Evolutionary conservation across 2,113 vertebrate species (phyloP), one percentile per base, ranked within the genome.

Genomic region (Chitala chitala): DNA sequence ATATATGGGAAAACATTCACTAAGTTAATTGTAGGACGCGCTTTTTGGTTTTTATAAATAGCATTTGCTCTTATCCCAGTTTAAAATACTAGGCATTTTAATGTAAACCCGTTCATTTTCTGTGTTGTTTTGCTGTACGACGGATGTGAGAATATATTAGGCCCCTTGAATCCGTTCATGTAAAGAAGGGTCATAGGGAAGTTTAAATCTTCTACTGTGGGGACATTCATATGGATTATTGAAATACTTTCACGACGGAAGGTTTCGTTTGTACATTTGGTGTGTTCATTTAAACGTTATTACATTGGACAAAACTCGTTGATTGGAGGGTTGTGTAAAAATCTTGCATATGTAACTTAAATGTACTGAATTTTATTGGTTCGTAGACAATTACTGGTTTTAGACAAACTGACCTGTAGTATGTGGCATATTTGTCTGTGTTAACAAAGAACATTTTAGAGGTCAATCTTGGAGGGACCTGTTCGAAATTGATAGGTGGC

Each of bases 401-500:
- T 33, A 26, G 9, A 6, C 22, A 59, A 15, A 17, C 56, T 13
- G 17, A 12, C 5, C 5, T 12, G 44, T 6, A 6, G 44, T 46
- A n/a, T 31, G 29, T 17, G 12, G 58, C 29, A 6, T 61, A 33
- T 17, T 17, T 61, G 5, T 63, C 31, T 63, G 31, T 8, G 5
- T 38, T 50, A 33, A 50, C n/a, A 74, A 69, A 77, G 73, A 81
- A 78, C 40, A 72, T 83, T 77, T 81, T 76, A 76, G 80, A 81
- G 71, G 76, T 83, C 75, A 81, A 82, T 79, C 81, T 84, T 80
- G 78, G 73, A 29, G 79, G 70, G 72, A 77, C 81, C 69, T 80
- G 76, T 53, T 55, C 71, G 74, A 86, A 86, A 87, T 75, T 81
- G 87, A 87, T 82, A 76, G 79, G 81, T 71, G 79, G 79, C 87